A percentile compares a stretch with the other conserved stretches of the same genome.
Evolutionary conservation across 2,888 invertebrate genomes (phyloP).

Genomic region (Junonia oenone): DNA sequence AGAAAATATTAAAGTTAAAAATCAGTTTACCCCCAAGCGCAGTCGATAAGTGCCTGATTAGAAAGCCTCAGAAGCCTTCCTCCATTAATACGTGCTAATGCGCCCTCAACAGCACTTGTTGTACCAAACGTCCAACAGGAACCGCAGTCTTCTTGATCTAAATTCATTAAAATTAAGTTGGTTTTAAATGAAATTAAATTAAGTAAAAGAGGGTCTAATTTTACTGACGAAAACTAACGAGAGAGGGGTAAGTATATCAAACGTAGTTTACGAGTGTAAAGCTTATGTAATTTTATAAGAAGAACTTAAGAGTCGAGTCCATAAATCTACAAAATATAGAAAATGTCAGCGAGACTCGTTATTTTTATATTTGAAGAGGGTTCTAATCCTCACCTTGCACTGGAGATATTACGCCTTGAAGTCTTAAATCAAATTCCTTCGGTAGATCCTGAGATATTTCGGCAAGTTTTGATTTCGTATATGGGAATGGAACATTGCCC

Average conservation of each 20-base stretch:
- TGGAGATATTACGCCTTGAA: constrained; percentile 46
- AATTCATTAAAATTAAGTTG: background rate
- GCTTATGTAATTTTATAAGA: too few species aligned
- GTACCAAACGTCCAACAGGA: constrained; percentile 60
- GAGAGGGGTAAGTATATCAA: too few species aligned
- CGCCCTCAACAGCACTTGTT: constrained; percentile 56
- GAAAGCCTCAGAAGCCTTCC: constrained; percentile 52
- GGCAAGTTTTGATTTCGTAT: constrained; percentile 37
- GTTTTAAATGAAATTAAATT: too few species aligned
- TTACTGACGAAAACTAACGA: too few species aligned
- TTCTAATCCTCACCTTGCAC: constrained; percentile 45
- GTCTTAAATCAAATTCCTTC: constrained; percentile 46
- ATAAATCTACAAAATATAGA: too few species aligned
- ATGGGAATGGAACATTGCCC: constrained; percentile 54
- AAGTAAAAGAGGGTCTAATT: too few species aligned
- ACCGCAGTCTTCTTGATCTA: constrained; percentile 56
- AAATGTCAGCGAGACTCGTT: too few species aligned
- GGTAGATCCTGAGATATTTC: constrained; percentile 40
- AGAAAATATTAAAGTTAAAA: background rate
- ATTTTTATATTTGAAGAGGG: too few species aligned
- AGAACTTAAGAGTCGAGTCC: too few species aligned
- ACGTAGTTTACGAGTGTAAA: too few species aligned
- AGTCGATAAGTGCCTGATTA: constrained; percentile 61
- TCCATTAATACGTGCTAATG: constrained; percentile 50
- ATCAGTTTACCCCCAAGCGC: constrained; percentile 48